A percentile compares a stretch with the other conserved stretches of the same genome.
Evolutionary conservation across 2,888 invertebrate species (phyloP).

Genomic region (Zygothrica quintamaculata): DNA sequence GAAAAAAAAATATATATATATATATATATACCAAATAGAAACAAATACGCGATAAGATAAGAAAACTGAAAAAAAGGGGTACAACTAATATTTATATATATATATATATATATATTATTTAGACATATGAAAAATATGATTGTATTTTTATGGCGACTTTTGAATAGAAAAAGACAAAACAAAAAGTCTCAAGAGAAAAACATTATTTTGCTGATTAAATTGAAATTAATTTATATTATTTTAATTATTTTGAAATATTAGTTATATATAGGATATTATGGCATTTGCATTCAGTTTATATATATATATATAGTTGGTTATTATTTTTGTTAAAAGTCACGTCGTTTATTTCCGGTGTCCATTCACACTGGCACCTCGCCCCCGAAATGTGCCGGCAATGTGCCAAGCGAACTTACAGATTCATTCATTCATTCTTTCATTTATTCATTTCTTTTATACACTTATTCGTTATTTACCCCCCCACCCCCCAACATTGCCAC

Average conservation of each 20-base stretch:
- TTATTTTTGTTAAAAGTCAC: slow-evolving; percentile 81
- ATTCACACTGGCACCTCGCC: slow-evolving; percentile 37
- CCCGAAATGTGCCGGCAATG: slow-evolving; percentile 54
- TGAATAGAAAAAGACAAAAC: slow-evolving; percentile 18
- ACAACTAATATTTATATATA: no score
- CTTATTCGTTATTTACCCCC: slow-evolving; percentile 41
- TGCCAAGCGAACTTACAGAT: slow-evolving; percentile 79
- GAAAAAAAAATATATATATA: slow-evolving; percentile 23
- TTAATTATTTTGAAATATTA: no score
- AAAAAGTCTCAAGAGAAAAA: slow-evolving; percentile 4
- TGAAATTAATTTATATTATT: no score
- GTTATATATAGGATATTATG: no score
- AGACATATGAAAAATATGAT: slow-evolving; percentile 27
- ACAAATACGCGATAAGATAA: slow-evolving; percentile 70
- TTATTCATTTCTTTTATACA: slow-evolving; percentile 36
- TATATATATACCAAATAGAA: slow-evolving; percentile 59
- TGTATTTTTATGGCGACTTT: slow-evolving; percentile 20
- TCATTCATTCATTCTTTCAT: slow-evolving; percentile 58
- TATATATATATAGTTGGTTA: slow-evolving; percentile 50
- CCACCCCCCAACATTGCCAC: no score
- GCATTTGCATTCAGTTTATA: neutral
- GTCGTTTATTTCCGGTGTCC: slow-evolving; percentile 83
- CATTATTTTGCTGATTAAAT: no score
- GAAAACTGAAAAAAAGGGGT: neutral
- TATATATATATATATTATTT: no score